Evolutionary conservation across 2,113 vertebrate genomes (phyloP), one percentile per base, ranked within the genome.

Genomic region (Halichoeres trimaculatus): DNA sequence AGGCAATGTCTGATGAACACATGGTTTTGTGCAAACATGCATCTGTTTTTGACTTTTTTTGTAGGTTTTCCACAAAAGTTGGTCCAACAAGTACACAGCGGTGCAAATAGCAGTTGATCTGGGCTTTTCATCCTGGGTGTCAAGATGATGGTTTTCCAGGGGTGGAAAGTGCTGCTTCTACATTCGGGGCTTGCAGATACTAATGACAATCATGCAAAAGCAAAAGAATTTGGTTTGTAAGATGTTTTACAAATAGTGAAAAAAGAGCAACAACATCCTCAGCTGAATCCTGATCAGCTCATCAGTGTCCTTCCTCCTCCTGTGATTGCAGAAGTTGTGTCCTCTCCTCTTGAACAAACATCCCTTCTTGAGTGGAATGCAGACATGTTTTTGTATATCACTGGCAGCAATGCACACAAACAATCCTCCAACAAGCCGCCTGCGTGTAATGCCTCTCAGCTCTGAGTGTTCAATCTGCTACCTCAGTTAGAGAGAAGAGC

Each of bases 301-400:
- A 52, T 63, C n/a, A 22, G 5, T 43, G 51, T 63, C 5, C 34
- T 9, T 45, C 35, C 20, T 22, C 45, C 66, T 14, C 36, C n/a
- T 4, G 1, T 4, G 40, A 58, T 12, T 14, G 8, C 9, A 36
- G 24, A 50, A 24, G 55, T 65, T 55, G 26, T 59, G 45, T 85
- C 36, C 52, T 75, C 58, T 51, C 24, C 19, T 5, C 63, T 67
- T 51, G 5, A 6, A 55, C 63, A 80, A 81, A 45, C 66, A 70
- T 78, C 20, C 62, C 64, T 66, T 81, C 36, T 52, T 53, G 56
- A 71, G 59, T 78, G 76, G 81, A 83, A 84, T 87, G 76, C 71
- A 85, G 84, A 79, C 74, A 14, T 85, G 80, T 76, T 84, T 60
- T 85, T 84, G 78, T 82, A 74, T 65, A 78, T 64, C 48, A 64